Conservation (phyloP, 35 echinoderm and acorn worm genomes). For the Heliocidaris erythrogramma region DNA sequence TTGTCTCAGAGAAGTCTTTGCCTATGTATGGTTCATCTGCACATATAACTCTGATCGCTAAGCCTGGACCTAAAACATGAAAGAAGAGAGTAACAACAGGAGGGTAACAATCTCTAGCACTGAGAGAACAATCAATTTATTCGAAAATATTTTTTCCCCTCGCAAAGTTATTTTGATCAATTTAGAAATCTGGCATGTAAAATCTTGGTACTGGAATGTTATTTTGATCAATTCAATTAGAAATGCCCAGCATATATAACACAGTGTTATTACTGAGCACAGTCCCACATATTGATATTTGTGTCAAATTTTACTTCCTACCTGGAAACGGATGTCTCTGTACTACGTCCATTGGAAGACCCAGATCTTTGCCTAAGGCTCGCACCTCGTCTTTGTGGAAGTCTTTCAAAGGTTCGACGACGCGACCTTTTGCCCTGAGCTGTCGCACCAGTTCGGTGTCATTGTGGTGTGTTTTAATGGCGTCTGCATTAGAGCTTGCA, state of each 20-base stretch:
- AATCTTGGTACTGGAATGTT: no score
- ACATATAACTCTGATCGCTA: conserved; percentile 92
- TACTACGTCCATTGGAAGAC: conserved; percentile 83
- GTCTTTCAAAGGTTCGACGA: conserved; percentile 95
- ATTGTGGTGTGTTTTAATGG: conserved; percentile 96
- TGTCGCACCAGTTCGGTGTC: conserved; percentile 87
- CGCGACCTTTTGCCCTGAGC: conserved; percentile 73
- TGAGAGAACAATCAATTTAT: background rate
- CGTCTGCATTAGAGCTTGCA: conserved; percentile 87
- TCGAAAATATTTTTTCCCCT: no score
- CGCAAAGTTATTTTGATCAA: no score
- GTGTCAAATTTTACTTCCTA: conserved; percentile 17
- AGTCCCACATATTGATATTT: background rate
- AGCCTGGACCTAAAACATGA: conserved; percentile 71
- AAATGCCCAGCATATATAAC: background rate
- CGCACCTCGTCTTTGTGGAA: conserved; percentile 90
- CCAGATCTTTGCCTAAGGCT: conserved; percentile 79
- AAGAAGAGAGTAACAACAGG: background rate
- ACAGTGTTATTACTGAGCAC: background rate
- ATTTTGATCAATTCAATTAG: no score
- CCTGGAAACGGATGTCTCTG: conserved; percentile 97
- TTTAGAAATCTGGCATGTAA: no score
- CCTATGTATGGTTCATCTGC: conserved; percentile 87
- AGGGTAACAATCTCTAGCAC: background rate
- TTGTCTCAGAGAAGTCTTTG: conserved; percentile 91